Evolutionary conservation across 2,797 vertebrate genomes (phyloP), one percentile per base, ranked within the genome.

Genomic region (Iguana delicatissima): DNA sequence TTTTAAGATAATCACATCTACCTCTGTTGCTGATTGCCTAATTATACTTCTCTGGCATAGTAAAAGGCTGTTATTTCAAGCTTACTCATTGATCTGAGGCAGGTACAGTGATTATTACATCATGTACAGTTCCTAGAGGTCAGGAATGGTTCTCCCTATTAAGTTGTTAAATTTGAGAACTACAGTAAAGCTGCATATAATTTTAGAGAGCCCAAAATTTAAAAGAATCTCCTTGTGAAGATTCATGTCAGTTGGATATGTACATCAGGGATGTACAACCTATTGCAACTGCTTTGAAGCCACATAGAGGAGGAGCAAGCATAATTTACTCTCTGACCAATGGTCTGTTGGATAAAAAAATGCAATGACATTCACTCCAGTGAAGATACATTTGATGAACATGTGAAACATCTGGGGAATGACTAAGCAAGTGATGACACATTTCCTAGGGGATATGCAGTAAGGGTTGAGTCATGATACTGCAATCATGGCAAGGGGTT

Each of bases 1-100:
- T 90, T 38, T 80, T 92, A 89, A 94, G 90, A 94, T 95, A 96
- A 96, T 96, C 93, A 92, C 89, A 93, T 52, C 52, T 92, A 67
- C 86, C 87, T 89, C 77, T 88, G 93, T 88, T 94, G 82, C 82
- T 96, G 94, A 95, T 92, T 96, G 86, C 89, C 96, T 95, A 96
- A 96, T 96, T 96, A 95, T 88, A 79, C 83, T 93, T 96, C 86
- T 93, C 92, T 91, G 3, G 55, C 90, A 82, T 87, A 83, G 87
- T 59, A 20, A 24, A 88, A 92, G 89, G 76, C 55, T 90, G 92
- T 81, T 93, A 94, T 95, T 97, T 97, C 84, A 91, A 94, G 42
- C 92, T 93, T 91, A 55, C 81, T 95, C 96, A 96, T 94, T 18
- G 42, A 92, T 95, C 83, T 93, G 76, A 80, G 90, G 87, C 84